Conservation (phyloP, 2,888 invertebrate genomes). For the Tenthredo mesomela region DNA sequence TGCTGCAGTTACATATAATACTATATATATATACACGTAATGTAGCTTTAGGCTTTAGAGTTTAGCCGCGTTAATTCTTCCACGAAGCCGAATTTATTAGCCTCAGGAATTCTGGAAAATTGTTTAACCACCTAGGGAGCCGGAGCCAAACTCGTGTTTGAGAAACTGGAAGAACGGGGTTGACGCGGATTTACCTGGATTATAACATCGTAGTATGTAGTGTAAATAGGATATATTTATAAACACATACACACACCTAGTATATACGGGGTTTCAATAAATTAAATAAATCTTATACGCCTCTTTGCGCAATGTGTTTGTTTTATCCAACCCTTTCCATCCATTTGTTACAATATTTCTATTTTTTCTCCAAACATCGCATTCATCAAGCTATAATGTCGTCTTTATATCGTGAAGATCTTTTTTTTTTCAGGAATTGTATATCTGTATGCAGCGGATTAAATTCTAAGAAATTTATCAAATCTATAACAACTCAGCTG, state of each 20-base stretch:
- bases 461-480: too few relatives aligned
- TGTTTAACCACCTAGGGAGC: not conserved
- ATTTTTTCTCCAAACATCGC: not conserved
- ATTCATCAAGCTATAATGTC: not conserved
- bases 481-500: too few relatives aligned
- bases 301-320: not conserved
- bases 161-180: not conserved
- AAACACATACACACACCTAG: not conserved
- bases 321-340: not conserved
- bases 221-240: not conserved
- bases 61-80: constrained; percentile 10
- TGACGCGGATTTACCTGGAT: not conserved
- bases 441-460: too few relatives aligned
- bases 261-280: not conserved
- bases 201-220: not conserved
- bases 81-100: not conserved
- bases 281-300: not conserved
- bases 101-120: not conserved
- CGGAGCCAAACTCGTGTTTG: not conserved
- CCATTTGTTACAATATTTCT: not conserved
- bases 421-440: too few relatives aligned
- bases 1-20: not conserved
- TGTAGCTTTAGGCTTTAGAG: constrained; percentile 4
- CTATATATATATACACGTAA: not conserved
- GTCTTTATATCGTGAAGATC: too few relatives aligned